Evolutionary conservation across 2,113 vertebrate species (phyloP).

Genomic region (Phylloscopus trochilus): DNA sequence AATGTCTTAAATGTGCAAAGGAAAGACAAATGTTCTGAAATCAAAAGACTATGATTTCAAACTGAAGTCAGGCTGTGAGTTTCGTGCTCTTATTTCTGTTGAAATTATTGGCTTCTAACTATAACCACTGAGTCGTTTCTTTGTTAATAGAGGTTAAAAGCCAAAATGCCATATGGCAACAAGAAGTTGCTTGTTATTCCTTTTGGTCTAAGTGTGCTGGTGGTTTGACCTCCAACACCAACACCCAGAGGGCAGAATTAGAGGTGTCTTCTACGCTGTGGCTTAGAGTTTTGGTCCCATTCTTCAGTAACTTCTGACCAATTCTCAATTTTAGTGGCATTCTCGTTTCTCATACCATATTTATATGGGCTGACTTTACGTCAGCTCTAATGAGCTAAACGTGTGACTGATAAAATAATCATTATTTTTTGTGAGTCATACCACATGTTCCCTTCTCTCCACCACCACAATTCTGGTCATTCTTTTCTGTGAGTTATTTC

Average conservation of each 20-base stretch:
- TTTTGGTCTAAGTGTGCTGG: background rate
- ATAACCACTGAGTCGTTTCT: background rate
- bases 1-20: background rate
- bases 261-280: background rate
- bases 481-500: background rate
- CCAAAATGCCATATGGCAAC: background rate
- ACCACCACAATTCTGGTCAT: background rate
- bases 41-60: background rate
- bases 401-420: background rate
- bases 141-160: background rate
- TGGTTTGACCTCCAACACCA: background rate
- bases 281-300: background rate
- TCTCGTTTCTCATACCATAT: background rate
- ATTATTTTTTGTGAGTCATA: background rate
- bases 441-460: background rate
- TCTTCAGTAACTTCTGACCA: background rate
- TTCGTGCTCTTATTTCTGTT: background rate
- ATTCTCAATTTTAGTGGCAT: fast-evolving
- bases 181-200: background rate
- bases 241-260: background rate
- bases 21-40: background rate
- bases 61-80: background rate
- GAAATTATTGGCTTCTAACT: background rate
- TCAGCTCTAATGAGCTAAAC: background rate
- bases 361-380: background rate